Evolutionary conservation across 1,140 invertebrate genomes (phyloP).

Genomic region (Meteorus sp.): DNA sequence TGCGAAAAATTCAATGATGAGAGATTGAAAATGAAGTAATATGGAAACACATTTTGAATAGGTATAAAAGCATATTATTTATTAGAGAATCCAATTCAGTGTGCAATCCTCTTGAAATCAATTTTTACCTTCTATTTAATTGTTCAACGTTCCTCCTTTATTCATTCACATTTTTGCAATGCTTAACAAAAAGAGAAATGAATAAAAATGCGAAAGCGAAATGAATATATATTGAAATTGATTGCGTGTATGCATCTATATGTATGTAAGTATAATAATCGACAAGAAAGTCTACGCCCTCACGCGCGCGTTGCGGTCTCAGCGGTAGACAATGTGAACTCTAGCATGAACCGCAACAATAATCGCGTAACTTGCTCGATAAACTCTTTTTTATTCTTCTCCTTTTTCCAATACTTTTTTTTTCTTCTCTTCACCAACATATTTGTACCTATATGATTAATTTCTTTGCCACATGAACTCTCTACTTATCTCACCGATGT

Average conservation of each 20-base stretch:
- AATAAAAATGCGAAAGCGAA: not conserved
- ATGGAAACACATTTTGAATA: not conserved
- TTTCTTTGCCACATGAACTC: not conserved
- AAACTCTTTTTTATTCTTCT: not conserved
- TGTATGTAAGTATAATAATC: not conserved
- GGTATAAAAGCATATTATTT: not conserved
- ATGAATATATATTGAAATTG: not conserved
- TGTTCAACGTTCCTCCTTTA: not conserved
- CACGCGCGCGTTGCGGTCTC: not conserved
- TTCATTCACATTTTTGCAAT: not conserved
- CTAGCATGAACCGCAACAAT: slow-evolving; percentile 20
- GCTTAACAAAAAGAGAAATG: not conserved
- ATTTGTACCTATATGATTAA: not conserved
- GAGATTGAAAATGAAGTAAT: not conserved
- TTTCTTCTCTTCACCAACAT: not conserved
- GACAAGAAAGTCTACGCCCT: slow-evolving; percentile 6
- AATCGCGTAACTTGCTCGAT: slow-evolving; percentile 22
- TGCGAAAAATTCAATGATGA: not conserved
- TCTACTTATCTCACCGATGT: not conserved
- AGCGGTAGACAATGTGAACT: slow-evolving; percentile 20
- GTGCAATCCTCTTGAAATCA: too few relatives aligned
- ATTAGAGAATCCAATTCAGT: too few relatives aligned
- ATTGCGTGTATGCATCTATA: too few relatives aligned
- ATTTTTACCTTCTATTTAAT: not conserved
- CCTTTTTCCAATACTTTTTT: not conserved